Evolutionary conservation across 2,888 invertebrate genomes (phyloP).

Genomic region (Sympetrum striolatum): DNA sequence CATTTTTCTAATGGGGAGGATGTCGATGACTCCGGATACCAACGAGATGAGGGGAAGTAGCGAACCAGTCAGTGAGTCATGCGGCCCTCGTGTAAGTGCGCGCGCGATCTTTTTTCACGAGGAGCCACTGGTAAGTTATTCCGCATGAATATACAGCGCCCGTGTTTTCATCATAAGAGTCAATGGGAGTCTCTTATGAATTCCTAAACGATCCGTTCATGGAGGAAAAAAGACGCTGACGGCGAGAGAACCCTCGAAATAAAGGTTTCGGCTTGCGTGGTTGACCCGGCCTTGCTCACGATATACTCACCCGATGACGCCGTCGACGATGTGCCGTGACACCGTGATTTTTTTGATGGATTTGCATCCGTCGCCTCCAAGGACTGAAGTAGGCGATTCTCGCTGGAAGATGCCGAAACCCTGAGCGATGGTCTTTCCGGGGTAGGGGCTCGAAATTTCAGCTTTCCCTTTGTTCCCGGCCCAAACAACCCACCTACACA

Average conservation of each 20-base stretch:
- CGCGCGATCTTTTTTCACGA: not conserved
- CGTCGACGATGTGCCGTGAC: too few relatives aligned
- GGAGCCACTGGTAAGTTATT: not conserved
- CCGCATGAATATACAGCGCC: not conserved
- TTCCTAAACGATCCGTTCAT: not conserved
- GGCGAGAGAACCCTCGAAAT: too few relatives aligned
- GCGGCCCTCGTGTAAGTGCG: not conserved
- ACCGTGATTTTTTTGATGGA: not conserved
- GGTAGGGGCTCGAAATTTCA: too few relatives aligned
- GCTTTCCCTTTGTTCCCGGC: too few relatives aligned
- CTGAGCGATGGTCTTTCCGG: too few relatives aligned
- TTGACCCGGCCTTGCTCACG: too few relatives aligned
- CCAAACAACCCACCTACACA: too few relatives aligned
- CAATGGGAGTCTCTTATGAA: not conserved
- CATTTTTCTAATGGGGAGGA: slow-evolving; percentile 17
- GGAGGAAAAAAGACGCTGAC: not conserved
- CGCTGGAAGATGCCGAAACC: too few relatives aligned
- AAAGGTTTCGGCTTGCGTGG: too few relatives aligned
- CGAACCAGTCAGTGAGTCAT: slow-evolving; percentile 12
- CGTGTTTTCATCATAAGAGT: not conserved
- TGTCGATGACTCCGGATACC: slow-evolving; percentile 41
- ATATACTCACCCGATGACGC: too few relatives aligned
- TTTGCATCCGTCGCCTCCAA: not conserved
- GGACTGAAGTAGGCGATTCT: too few relatives aligned
- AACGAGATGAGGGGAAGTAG: not conserved